phyloP scores from a whole-genome alignment of 1,140 invertebrate species.

The Rhyacophila brunnea region DNA sequence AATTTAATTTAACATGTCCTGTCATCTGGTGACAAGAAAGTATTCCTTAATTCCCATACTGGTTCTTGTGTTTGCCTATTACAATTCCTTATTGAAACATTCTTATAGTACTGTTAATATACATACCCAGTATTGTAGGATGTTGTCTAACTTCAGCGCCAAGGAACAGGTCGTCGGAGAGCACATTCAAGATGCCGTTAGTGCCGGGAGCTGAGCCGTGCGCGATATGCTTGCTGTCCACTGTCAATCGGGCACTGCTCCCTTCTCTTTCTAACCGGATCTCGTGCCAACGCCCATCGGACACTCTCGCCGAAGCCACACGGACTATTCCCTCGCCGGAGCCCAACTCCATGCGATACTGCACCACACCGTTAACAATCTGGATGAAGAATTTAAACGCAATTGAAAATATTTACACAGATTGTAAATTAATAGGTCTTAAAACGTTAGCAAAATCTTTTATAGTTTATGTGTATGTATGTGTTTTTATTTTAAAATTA shows the following conservation, averaged over 20 bases:
- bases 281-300: constrained; percentile 90
- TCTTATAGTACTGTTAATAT: too few relatives aligned
- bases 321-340: constrained; percentile 85
- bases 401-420: too few relatives aligned
- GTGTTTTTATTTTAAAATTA: too few relatives aligned
- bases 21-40: too few relatives aligned
- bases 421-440: too few relatives aligned
- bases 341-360: constrained; percentile 88
- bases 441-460: too few relatives aligned
- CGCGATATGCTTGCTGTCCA: constrained; percentile 76
- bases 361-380: constrained; percentile 76
- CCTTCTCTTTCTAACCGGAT: constrained; percentile 78
- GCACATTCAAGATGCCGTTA: constrained; percentile 84
- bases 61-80: too few relatives aligned
- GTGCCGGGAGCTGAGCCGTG: constrained; percentile 79
- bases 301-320: constrained; percentile 71
- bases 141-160: constrained; percentile 80
- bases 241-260: constrained; percentile 71
- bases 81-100: too few relatives aligned
- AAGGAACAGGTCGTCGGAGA: constrained; percentile 78
- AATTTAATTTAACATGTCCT: too few relatives aligned
- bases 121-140: constrained; percentile 59
- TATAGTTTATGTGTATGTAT: too few relatives aligned
- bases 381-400: too few relatives aligned
- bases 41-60: too few relatives aligned